These are phyloP conservation scores for Anastrepha obliqua DNA, from an alignment of 1,140 invertebrate genomes.

Conservation along the genomic window DNA sequence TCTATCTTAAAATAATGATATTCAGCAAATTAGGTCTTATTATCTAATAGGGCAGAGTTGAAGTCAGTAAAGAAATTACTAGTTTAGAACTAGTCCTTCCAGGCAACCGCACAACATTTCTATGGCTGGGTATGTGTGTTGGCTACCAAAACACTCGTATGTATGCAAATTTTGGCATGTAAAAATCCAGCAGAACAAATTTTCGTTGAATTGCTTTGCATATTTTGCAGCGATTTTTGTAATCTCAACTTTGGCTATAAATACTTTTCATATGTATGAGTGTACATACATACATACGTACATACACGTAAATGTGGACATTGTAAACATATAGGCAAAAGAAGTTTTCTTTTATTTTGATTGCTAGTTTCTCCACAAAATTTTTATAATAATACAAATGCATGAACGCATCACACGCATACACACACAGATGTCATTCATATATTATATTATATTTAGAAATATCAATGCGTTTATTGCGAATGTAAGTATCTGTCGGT, in stretches of 20 bases:
- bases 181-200: constrained; percentile 46
- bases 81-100: not conserved
- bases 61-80: too few relatives aligned
- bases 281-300: not conserved
- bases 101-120: not conserved
- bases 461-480: constrained; percentile 17
- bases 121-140: not conserved
- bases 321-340: not conserved
- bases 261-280: not conserved
- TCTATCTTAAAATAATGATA: too few relatives aligned
- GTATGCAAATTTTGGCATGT: constrained; percentile 47
- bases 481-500: not conserved
- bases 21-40: too few relatives aligned
- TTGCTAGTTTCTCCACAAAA: constrained; percentile 5
- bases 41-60: too few relatives aligned
- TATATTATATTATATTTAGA: constrained; percentile 32
- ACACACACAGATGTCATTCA: not conserved
- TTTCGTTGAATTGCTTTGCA: constrained; percentile 53
- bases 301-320: not conserved
- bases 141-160: not conserved
- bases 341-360: not conserved
- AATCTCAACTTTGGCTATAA: constrained; percentile 46
- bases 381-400: constrained; percentile 29
- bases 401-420: not conserved
- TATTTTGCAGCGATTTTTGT: constrained; percentile 51